Base-by-base conservation (phyloP, 2,888 invertebrate species). In the Eretmocerus hayati region DNA sequence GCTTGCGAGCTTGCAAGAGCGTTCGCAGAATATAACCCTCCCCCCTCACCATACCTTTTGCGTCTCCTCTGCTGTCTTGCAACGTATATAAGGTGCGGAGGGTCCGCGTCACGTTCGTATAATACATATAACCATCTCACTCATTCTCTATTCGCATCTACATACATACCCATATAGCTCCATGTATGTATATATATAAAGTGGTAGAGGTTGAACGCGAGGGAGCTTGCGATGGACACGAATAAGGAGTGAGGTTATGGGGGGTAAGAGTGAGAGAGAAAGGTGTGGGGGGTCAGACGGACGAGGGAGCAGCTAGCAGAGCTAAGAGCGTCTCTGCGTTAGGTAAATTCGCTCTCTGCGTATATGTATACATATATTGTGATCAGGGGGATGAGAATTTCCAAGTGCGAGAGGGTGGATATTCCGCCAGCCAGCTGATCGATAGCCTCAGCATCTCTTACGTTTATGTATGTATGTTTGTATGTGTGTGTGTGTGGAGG, bases 61-160 rank as follows among this genome's bases (percentile, higher is more conserved):
- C n/a, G n/a, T n/a, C n/a, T n/a, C n/a, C 49, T 53, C 48, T 55
- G 54, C 55, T 48, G 55, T 58, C 55, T 42, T 48, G 48, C 42
- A 45, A 46, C 50, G 50, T 44, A 55, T 48, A 53, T 53, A 60
- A 65, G 67, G 65, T 65, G 66, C 61, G 63, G 60, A 67, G 70
- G 69, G 67, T 70, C 69, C 68, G n/a, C n/a, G 66, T 69, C 69
- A 67, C 65, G 68, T 68, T 66, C 66, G n/a, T n/a, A n/a, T n/a
- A n/a, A n/a, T n/a, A n/a, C n/a, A n/a, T n/a, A n/a, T n/a, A n/a
- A 23, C 39, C 42, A 41, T 42, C 48, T 52, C 40, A 19, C 41
- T 46, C 41, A 47, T 41, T 50, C 40, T 42, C 51, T 41, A 19
- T 43, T 53, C 44, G 50, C 32, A 40, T 47, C 48, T 54, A n/a